phyloP scores from a whole-genome alignment of 64 coral and sea anemone genomes.

The Pocillopora damicornis region DNA sequence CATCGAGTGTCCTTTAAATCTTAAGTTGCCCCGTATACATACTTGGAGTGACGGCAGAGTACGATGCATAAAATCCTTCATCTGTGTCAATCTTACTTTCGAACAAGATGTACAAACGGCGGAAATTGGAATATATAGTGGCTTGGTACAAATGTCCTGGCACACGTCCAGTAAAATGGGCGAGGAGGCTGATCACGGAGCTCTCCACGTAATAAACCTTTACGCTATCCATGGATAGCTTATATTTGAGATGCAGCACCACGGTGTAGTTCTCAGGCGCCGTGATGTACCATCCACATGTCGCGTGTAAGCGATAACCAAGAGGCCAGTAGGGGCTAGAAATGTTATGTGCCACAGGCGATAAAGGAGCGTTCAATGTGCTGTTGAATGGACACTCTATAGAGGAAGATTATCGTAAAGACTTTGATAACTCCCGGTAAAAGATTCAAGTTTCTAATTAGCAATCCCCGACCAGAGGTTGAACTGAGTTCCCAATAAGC shows the following conservation, averaged over 20 bases:
- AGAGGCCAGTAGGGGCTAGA: constrained; percentile 14
- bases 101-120: constrained; percentile 8
- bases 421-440: neutral
- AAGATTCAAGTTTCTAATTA: too few species aligned
- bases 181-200: neutral
- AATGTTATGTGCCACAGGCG: constrained; percentile 8
- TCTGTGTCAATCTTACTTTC: neutral
- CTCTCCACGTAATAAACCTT: constrained; percentile 20
- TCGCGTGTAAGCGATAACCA: neutral
- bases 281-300: constrained; percentile 22
- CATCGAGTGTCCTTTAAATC: neutral
- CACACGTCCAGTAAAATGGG: neutral
- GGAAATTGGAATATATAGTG: constrained; percentile 17
- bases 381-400: constrained; percentile 13
- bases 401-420: neutral
- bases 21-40: neutral
- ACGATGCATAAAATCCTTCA: neutral
- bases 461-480: too few species aligned
- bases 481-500: too few species aligned
- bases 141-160: neutral
- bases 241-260: neutral
- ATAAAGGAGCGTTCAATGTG: constrained; percentile 9
- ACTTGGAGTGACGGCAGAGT: constrained; percentile 8
- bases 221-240: neutral
- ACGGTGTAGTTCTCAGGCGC: constrained; percentile 17